Evolutionary conservation across 2,797 vertebrate species (phyloP), one percentile per base, ranked within the genome.

Genomic region (Darevskia nairensis): DNA sequence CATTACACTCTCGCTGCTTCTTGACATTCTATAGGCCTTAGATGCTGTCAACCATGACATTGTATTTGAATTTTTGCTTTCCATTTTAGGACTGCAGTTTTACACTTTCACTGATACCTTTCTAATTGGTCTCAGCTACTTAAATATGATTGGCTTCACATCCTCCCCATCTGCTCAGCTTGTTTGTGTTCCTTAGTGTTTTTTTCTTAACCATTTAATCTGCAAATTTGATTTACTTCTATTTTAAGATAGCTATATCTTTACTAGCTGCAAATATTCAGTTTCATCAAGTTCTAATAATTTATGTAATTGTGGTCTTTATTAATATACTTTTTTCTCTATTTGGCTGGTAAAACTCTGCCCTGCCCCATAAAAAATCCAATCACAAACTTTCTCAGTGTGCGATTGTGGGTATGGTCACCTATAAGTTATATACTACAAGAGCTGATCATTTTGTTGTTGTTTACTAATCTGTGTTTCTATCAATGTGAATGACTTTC

Each of bases 41-140:
- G 9, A 84, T 80, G 3, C 50, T 92, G 41, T 86, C n/a, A 83
- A 0, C 32, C 55, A 35, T 90, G 71, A 44, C 25, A 88, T 88
- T 94, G 93, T 92, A 85, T 90, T 89, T 80, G 29, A 23, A 89
- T 1, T 78, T 87, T 88, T 93, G 9, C 23, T 93, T 46, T 93
- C 86, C 8, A n/a, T 90, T 89, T 91, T 89, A 88, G 32, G 41
- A 29, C 5, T 85, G 29, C 66, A 86, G 78, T 80, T 88, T 75
- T 84, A 81, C 1, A 89, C 10, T 55, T 90, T 88, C 89, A 88
- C 27, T 82, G 77, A 29, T 88, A 23, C 66, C 89, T 93, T 92
- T 76, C 80, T 87, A 93, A 94, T 91, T 94, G 44, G 11, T 87
- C 84, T 93, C 61, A 55, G 74, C 81, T 96, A 39, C 59, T 94